A percentile compares a stretch with the other conserved stretches of the same genome.
Conservation (phyloP, 1,140 invertebrate genomes). For the Brachionus sp. region DNA sequence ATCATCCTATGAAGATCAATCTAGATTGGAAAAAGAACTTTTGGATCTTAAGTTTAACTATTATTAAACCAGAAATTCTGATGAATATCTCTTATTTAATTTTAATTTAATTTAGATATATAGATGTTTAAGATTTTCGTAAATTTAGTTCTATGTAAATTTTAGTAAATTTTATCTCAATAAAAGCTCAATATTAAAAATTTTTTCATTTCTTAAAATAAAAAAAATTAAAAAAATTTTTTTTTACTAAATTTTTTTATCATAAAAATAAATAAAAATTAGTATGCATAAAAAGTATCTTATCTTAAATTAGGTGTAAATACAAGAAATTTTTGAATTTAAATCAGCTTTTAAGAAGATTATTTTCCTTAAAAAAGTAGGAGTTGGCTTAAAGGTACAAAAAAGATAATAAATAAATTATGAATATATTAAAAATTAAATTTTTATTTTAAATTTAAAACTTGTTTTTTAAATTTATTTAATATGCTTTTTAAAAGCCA, state of each 20-base stretch:
- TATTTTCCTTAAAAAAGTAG: too few relatives aligned
- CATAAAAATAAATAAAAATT: too few relatives aligned
- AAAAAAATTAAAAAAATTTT: neutral
- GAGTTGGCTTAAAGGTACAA: too few relatives aligned
- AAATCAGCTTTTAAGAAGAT: too few relatives aligned
- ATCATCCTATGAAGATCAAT: neutral
- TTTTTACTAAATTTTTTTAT: neutral
- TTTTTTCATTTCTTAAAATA: neutral
- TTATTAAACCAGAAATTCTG: neutral
- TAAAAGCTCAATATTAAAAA: neutral
- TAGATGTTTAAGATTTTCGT: neutral
- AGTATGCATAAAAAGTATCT: too few relatives aligned
- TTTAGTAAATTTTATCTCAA: neutral
- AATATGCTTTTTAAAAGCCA: too few relatives aligned
- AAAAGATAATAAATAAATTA: too few relatives aligned
- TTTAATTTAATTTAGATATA: neutral
- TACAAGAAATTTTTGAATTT: too few relatives aligned
- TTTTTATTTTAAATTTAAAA: too few relatives aligned
- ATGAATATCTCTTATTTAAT: neutral
- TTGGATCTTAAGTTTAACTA: slow-evolving; percentile 38
- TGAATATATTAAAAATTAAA: too few relatives aligned
- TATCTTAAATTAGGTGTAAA: too few relatives aligned
- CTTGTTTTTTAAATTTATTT: neutral
- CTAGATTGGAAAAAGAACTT: slow-evolving; percentile 26
- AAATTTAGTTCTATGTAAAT: neutral